A percentile compares a stretch with the other conserved stretches of the same genome.
These are phyloP conservation scores for silkworm (Bombyx mori) DNA, from an alignment of 1,140 invertebrate genomes.

Conservation along the genomic window ASM3026992v2 NC_085117.1:16576501-16577000, in stretches of 20 bases:
- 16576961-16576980: too few relatives aligned
- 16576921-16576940: constrained; percentile 35
- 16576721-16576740: constrained; percentile 32
- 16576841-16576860: constrained; percentile 53
- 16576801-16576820: background rate
- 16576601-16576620: too few relatives aligned
- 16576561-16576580: too few relatives aligned
- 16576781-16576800: constrained; percentile 14
- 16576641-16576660: constrained; percentile 55
- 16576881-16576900: constrained; percentile 62
- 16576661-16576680: constrained; percentile 64
- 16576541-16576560: too few relatives aligned
- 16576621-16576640: too few relatives aligned
- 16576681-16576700: constrained; percentile 58
- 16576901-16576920: constrained; percentile 37
- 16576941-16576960: constrained; percentile 18
- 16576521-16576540: too few relatives aligned
- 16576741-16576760: constrained; percentile 12
- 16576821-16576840: constrained; percentile 16
- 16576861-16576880: constrained; percentile 46
- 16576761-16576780: constrained; percentile 20
- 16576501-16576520: background rate
- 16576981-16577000: too few relatives aligned
- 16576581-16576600: too few relatives aligned
- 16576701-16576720: constrained; percentile 63